A percentile compares a stretch with the other conserved stretches of the same genome.
Conservation (phyloP, 2,888 invertebrate genomes). For the Ectobius pallidus region DNA sequence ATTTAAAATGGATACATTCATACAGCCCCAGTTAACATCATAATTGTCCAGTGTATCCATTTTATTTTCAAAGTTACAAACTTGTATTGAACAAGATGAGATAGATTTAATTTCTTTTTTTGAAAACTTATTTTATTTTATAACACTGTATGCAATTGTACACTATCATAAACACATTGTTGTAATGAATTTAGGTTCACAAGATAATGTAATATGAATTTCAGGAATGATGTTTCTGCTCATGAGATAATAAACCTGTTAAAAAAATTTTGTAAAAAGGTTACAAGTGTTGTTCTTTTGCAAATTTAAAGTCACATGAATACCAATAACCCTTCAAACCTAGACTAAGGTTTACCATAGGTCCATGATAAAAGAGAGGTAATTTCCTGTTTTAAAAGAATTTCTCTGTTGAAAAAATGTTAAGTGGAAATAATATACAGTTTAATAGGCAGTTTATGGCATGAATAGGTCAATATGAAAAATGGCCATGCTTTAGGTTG, state of each 20-base stretch:
- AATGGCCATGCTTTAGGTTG: no score
- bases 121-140: neutral
- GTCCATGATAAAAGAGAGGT: no score
- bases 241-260: neutral
- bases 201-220: neutral
- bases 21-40: conserved; percentile 4
- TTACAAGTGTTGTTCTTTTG: no score
- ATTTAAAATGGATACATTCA: conserved; percentile 20
- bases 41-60: conserved; percentile 25
- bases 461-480: no score
- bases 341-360: no score
- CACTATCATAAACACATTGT: neutral
- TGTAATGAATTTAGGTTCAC: neutral
- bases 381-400: no score
- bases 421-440: no score
- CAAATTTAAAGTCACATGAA: no score
- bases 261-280: neutral
- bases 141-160: neutral
- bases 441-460: no score
- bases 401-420: no score
- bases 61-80: neutral
- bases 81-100: neutral
- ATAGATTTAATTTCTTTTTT: neutral
- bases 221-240: neutral
- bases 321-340: no score